These are phyloP conservation scores for Sternarchorhynchus goeldii DNA, from an alignment of 2,797 vertebrate genomes.

Conservation along the genomic window DNA sequence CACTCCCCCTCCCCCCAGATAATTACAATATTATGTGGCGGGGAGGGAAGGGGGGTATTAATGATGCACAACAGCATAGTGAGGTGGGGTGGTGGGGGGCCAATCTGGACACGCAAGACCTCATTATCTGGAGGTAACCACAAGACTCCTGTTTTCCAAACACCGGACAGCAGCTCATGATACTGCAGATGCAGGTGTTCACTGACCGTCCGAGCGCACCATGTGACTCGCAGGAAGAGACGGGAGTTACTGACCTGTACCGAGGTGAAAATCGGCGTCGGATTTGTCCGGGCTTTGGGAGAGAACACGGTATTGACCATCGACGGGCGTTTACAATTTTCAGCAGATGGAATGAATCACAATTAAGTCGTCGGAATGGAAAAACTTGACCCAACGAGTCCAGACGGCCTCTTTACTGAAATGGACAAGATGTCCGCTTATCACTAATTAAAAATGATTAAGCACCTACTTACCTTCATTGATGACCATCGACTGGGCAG, in stretches of 20 bases:
- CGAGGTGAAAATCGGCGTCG: background rate
- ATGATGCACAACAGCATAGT: conserved; percentile 79
- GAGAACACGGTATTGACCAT: conserved; percentile 24
- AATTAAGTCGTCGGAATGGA: conserved; percentile 67
- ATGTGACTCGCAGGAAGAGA: background rate
- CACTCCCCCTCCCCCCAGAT: conserved; percentile 78
- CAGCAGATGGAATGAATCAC: conserved; percentile 66
- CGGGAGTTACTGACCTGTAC: conserved; percentile 5
- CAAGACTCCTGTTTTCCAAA: conserved; percentile 26
- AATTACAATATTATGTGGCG: conserved; percentile 76
- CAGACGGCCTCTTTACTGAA: conserved; percentile 67
- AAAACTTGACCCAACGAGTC: conserved; percentile 67
- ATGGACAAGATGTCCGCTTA: conserved; percentile 82
- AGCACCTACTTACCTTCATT: conserved; percentile 78
- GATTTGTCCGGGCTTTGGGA: conserved; percentile 7
- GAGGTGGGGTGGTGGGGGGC: conserved; percentile 62
- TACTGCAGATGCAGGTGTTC: too few relatives aligned
- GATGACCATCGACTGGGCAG: conserved; percentile 77
- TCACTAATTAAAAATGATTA: conserved; percentile 85
- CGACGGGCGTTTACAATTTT: conserved; percentile 36
- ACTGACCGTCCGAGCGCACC: too few relatives aligned
- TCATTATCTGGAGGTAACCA: conserved; percentile 70
- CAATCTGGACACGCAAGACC: conserved; percentile 66
- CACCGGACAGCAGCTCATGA: too few relatives aligned
- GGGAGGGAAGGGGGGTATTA: conserved; percentile 67